Percentiles rank a stretch among this genome's conserved stretches.
These are phyloP conservation scores for Willowsia nigromaculata DNA, from an alignment of 2,888 invertebrate species.

Conservation along the genomic window DNA sequence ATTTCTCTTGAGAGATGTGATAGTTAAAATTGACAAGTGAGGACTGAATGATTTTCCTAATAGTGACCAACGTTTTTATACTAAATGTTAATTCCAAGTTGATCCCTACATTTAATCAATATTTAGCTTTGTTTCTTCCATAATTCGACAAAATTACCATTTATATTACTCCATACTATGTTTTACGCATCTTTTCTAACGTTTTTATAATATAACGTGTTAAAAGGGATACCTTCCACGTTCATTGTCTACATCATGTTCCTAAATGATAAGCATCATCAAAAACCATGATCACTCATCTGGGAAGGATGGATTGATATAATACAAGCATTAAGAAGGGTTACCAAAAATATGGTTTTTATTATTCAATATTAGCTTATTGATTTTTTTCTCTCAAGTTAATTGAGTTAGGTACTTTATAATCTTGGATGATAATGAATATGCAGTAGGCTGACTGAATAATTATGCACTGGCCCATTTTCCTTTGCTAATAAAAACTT, in stretches of 20 bases:
- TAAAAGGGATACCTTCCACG: neutral
- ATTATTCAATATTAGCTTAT: neutral
- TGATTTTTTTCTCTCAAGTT: neutral
- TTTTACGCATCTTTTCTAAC: neutral
- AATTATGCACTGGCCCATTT: conserved; percentile 49
- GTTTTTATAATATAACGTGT: neutral
- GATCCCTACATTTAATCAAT: neutral
- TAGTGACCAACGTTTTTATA: conserved; percentile 22
- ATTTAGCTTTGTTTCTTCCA: neutral
- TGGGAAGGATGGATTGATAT: neutral
- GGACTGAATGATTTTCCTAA: conserved; percentile 35
- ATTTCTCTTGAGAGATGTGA: conserved; percentile 24
- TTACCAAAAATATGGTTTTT: neutral
- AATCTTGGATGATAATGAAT: neutral
- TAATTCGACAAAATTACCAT: neutral
- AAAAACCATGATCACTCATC: neutral
- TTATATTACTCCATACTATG: neutral
- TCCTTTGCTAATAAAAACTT: neutral
- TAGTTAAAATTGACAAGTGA: conserved; percentile 30
- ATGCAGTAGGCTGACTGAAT: conserved; percentile 4
- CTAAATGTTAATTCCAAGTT: neutral
- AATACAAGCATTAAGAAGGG: neutral
- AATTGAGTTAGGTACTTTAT: conserved; percentile 8
- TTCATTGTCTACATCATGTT: neutral
- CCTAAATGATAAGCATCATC: neutral